Conservation (phyloP, 2,113 vertebrate species). For the Zosterops lateralis region DNA sequence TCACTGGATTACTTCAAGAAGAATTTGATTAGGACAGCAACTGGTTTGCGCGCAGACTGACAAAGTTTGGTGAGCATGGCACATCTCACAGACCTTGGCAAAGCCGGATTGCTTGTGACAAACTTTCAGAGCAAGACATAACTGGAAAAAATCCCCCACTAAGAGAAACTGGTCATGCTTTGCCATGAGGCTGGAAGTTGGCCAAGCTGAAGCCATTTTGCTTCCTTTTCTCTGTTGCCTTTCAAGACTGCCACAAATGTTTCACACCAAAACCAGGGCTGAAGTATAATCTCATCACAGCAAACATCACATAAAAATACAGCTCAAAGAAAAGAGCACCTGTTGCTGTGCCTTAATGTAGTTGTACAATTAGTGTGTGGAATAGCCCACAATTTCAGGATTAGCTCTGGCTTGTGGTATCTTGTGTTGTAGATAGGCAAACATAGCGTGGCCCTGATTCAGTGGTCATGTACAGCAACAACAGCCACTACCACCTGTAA, state of each 20-base stretch:
- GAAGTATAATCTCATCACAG: not conserved
- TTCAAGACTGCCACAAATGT: not conserved
- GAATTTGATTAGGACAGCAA: slow-evolving; percentile 14
- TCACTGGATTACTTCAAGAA: slow-evolving; percentile 23
- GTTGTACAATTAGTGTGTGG: not conserved
- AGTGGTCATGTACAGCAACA: not conserved
- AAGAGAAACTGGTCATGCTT: not conserved
- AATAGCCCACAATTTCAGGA: not conserved
- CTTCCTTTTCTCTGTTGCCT: not conserved
- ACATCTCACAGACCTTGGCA: not conserved
- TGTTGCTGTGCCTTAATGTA: not conserved
- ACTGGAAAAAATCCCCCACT: not conserved
- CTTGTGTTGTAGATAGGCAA: not conserved
- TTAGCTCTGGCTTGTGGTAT: not conserved
- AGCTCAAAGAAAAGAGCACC: not conserved
- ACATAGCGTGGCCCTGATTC: not conserved
- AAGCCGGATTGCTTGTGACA: not conserved
- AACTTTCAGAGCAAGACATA: not conserved
- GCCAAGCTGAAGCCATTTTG: not conserved
- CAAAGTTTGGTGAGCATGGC: not conserved
- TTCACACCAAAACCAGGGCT: not conserved
- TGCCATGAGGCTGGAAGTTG: not conserved
- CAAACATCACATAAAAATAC: not conserved
- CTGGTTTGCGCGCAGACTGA: not conserved
- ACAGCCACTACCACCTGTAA: not conserved